phyloP scores from a whole-genome alignment of 2,888 invertebrate species.

The Leuctra nigra region DNA sequence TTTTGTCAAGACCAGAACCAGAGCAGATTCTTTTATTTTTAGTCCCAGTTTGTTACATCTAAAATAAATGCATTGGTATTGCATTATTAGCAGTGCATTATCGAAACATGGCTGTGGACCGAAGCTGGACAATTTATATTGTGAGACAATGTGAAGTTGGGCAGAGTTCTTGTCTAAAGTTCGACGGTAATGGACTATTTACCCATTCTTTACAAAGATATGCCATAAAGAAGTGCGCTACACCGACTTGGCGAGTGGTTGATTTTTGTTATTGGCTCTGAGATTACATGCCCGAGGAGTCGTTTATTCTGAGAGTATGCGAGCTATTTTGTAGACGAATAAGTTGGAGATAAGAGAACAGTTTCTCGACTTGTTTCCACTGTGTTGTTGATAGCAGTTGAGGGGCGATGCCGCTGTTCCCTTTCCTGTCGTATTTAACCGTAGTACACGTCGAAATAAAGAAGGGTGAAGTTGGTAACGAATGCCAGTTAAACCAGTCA shows the following conservation, averaged over 20 bases:
- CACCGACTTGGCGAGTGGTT: background rate
- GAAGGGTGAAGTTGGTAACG: no score
- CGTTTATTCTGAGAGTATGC: background rate
- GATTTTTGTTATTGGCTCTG: background rate
- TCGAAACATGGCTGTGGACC: background rate
- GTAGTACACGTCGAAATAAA: no score
- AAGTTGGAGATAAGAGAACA: conserved; percentile 14
- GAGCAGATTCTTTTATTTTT: no score
- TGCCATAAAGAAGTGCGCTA: conserved; percentile 12
- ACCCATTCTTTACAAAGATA: background rate
- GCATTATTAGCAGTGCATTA: conserved; percentile 4
- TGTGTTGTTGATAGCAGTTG: no score
- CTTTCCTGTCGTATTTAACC: no score
- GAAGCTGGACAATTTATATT: no score
- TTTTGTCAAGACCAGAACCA: no score
- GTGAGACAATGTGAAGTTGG: background rate
- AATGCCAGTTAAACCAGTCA: no score
- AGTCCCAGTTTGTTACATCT: background rate
- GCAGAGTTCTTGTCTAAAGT: background rate
- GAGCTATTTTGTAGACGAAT: conserved; percentile 17
- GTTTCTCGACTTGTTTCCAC: background rate
- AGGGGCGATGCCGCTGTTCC: no score
- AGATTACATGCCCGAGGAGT: conserved; percentile 10
- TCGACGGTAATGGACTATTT: conserved; percentile 11
- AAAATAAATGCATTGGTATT: conserved; percentile 4